Evolutionary conservation across 2,113 vertebrate species (phyloP).

Genomic region (Pleuronectes platessa): DNA sequence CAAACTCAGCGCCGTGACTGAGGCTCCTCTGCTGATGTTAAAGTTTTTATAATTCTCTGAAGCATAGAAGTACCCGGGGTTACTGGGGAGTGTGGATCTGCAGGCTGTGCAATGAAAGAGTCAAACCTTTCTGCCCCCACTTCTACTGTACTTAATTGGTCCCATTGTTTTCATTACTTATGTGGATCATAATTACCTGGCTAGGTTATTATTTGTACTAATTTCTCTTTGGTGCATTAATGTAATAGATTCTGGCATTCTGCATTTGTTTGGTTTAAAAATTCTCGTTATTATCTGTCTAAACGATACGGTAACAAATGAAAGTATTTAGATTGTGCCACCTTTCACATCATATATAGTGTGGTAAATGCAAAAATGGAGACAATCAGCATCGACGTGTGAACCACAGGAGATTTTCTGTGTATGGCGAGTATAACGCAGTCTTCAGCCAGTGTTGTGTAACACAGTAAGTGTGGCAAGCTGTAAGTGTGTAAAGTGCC

Average conservation of each 20-base stretch:
- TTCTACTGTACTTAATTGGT: no score
- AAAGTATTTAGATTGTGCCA: no score
- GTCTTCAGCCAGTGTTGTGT: slow-evolving; percentile 34
- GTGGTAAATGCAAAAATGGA: not conserved
- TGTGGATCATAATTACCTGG: no score
- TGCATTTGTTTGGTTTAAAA: no score
- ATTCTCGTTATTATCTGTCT: no score
- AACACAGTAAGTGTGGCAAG: slow-evolving; percentile 57
- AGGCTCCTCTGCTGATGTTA: slow-evolving; percentile 57
- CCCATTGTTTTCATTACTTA: not conserved
- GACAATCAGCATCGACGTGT: not conserved
- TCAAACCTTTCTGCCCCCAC: not conserved
- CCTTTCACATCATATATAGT: not conserved
- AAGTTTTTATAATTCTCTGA: slow-evolving; percentile 54
- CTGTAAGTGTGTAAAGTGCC: slow-evolving; percentile 37
- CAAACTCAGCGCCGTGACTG: slow-evolving; percentile 43
- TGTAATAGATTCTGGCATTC: no score
- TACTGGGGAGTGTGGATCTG: slow-evolving; percentile 12
- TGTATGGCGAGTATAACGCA: not conserved
- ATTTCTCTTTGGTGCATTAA: not conserved
- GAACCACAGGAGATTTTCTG: not conserved
- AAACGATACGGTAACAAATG: no score
- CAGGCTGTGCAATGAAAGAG: not conserved
- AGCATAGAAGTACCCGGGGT: slow-evolving; percentile 30
- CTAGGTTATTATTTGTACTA: no score